phyloP scores from a whole-genome alignment of 2,113 vertebrate species.

The Panurus biarmicus region DNA sequence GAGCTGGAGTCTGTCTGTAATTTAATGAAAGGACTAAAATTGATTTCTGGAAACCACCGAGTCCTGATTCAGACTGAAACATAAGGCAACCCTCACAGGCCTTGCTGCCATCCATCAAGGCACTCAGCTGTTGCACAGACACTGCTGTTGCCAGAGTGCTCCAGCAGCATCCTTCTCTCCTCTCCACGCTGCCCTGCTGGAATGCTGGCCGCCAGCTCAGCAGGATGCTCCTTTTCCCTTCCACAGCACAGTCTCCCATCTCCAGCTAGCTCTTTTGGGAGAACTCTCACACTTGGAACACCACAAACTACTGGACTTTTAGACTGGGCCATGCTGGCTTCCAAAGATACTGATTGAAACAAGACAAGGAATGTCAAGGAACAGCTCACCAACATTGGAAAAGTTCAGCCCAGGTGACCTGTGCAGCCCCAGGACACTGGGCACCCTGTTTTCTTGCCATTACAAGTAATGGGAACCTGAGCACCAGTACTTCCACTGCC shows the following conservation, averaged over 20 bases:
- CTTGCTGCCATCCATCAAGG: neutral
- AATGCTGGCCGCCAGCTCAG: neutral
- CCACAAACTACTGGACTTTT: neutral
- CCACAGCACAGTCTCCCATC: neutral
- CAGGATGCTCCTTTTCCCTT: neutral
- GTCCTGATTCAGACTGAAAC: neutral
- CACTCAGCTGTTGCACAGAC: neutral
- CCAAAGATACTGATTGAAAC: neutral
- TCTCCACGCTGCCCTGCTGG: neutral
- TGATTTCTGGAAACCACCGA: neutral
- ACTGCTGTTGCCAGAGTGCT: neutral
- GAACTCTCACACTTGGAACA: neutral
- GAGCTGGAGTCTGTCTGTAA: neutral
- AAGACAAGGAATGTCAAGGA: neutral
- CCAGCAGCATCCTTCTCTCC: neutral
- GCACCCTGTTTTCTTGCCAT: neutral
- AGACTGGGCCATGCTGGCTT: neutral
- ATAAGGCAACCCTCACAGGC: neutral
- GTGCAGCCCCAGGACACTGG: neutral
- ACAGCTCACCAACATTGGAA: neutral
- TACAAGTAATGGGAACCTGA: neutral
- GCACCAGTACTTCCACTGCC: neutral
- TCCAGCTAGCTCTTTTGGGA: neutral
- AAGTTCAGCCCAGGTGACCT: neutral
- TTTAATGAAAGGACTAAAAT: neutral